Evolutionary conservation across 2,888 invertebrate species (phyloP).

Genomic region (Stenchaetothrips biformis): DNA sequence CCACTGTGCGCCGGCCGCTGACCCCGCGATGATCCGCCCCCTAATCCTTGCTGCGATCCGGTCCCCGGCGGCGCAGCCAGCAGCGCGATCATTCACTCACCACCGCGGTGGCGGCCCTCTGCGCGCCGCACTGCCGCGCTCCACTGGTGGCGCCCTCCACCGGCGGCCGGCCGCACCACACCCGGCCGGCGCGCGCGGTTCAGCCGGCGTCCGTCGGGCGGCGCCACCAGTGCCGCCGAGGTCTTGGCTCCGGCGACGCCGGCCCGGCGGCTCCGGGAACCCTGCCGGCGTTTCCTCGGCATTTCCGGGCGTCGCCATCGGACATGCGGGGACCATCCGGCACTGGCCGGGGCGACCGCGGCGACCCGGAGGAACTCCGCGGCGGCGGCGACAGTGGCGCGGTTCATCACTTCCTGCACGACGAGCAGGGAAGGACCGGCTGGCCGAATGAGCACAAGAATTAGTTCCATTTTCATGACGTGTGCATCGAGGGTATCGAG

Average conservation of each 20-base stretch:
- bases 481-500: neutral
- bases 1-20: too few species aligned
- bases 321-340: too few species aligned
- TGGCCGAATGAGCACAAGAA: too few species aligned
- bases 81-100: too few species aligned
- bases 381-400: too few species aligned
- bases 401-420: too few species aligned
- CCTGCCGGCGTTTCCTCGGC: neutral
- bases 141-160: neutral
- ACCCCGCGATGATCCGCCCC: neutral
- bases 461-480: too few species aligned
- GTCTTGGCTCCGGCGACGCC: neutral
- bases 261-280: neutral
- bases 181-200: neutral
- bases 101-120: neutral
- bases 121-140: neutral
- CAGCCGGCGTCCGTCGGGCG: conserved; percentile 3
- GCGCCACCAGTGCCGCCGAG: neutral
- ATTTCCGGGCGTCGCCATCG: neutral
- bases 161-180: neutral
- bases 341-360: too few species aligned
- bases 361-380: too few species aligned
- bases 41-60: neutral
- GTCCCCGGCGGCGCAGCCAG: neutral
- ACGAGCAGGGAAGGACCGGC: too few species aligned